These are phyloP conservation scores for Phrynocephalus versicolor DNA, from an alignment of 2,113 vertebrate genomes.

Conservation along the genomic window DNA sequence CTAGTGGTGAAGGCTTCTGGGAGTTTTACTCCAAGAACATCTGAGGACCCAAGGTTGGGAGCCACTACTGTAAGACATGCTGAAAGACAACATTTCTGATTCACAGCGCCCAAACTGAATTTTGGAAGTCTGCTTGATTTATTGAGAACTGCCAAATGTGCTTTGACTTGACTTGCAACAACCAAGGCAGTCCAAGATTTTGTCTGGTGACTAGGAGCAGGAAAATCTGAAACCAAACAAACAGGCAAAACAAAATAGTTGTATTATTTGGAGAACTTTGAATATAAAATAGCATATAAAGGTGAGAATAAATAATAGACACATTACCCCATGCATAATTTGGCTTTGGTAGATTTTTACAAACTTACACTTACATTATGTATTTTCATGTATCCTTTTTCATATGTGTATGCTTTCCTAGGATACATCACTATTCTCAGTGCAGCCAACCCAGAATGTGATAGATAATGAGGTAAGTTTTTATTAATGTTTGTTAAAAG, in stretches of 20 bases:
- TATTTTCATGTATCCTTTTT: neutral
- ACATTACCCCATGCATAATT: neutral
- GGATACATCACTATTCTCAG: slow-evolving; percentile 76
- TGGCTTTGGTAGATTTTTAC: neutral
- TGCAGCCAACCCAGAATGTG: slow-evolving; percentile 75
- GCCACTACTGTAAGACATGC: too few species aligned
- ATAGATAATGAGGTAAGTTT: slow-evolving; percentile 85
- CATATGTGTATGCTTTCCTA: slow-evolving; percentile 64
- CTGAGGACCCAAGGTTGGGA: too few species aligned
- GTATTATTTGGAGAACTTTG: neutral
- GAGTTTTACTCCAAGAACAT: too few species aligned
- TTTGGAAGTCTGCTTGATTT: neutral
- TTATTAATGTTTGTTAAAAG: slow-evolving; percentile 16
- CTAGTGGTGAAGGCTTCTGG: too few species aligned
- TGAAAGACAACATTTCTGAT: neutral
- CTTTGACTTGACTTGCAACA: neutral
- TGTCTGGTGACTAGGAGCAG: too few species aligned
- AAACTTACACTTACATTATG: neutral
- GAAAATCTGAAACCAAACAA: neutral
- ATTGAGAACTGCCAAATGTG: neutral
- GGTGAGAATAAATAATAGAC: neutral
- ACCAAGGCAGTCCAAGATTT: neutral
- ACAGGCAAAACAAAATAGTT: neutral
- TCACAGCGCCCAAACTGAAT: neutral
- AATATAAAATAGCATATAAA: neutral